phyloP scores from a whole-genome alignment of 2,113 vertebrate species.

The Nothocercus julius region DNA sequence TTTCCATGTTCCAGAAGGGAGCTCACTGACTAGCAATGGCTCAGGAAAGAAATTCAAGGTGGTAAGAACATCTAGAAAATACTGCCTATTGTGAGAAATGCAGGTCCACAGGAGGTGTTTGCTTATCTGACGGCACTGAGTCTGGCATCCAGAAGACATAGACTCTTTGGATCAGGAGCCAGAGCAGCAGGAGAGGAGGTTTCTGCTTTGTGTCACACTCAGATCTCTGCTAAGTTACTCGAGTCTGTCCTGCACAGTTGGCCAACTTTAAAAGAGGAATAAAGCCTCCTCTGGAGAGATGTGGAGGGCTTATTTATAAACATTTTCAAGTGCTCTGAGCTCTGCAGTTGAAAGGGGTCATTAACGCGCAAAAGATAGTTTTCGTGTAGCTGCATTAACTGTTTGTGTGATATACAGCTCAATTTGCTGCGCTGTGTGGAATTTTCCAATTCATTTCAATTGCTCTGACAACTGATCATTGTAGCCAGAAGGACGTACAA shows the following conservation, averaged over 20 bases:
- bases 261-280: background rate
- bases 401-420: background rate
- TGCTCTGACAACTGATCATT: background rate
- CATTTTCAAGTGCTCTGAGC: background rate
- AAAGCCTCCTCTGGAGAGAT: conserved; percentile 1
- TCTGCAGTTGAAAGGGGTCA: background rate
- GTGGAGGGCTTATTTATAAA: conserved; percentile 4
- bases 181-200: background rate
- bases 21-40: background rate
- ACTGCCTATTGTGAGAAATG: background rate
- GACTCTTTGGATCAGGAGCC: background rate
- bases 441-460: background rate
- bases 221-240: background rate
- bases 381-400: background rate
- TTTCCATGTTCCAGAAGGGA: background rate
- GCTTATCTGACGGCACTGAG: background rate
- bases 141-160: background rate
- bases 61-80: background rate
- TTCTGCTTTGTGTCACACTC: background rate
- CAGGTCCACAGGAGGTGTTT: background rate
- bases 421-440: background rate
- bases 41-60: background rate
- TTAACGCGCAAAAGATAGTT: background rate
- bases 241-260: background rate
- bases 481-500: background rate